phyloP scores from a whole-genome alignment of 2,888 invertebrate genomes.

The Apomyelois bistriatella region DNA sequence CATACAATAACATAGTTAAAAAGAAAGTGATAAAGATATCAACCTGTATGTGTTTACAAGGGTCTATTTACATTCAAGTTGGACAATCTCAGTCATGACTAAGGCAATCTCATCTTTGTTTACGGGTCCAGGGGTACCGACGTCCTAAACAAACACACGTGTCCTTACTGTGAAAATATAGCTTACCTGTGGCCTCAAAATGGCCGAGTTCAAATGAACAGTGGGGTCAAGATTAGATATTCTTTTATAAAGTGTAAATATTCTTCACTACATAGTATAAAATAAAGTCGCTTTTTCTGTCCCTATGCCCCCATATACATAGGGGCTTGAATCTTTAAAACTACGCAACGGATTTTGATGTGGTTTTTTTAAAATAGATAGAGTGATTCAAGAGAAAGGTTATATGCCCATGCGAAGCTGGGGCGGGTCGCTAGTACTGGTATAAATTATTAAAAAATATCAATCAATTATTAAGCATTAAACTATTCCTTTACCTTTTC shows the following conservation, averaged over 20 bases:
- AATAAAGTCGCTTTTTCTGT: too few species aligned
- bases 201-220: neutral
- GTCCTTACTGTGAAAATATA: conserved; percentile 9
- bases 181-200: conserved; percentile 1
- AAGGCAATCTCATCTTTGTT: conserved; percentile 16
- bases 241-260: neutral
- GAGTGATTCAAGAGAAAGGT: too few species aligned
- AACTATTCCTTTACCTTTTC: too few species aligned
- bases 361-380: too few species aligned
- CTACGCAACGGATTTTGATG: too few species aligned
- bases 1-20: neutral
- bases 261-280: too few species aligned
- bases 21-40: neutral
- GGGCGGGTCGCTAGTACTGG: too few species aligned
- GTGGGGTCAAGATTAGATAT: neutral
- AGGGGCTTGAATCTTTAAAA: too few species aligned
- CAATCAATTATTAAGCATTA: too few species aligned
- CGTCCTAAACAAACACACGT: conserved; percentile 22
- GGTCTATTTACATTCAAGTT: conserved; percentile 3
- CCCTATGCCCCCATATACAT: too few species aligned
- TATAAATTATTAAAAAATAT: too few species aligned
- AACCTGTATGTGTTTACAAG: neutral
- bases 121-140: conserved; percentile 18
- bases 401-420: too few species aligned
- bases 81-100: conserved; percentile 7